Evolutionary conservation across 2,113 vertebrate genomes (phyloP).

Genomic region (Phainopepla nitens): DNA sequence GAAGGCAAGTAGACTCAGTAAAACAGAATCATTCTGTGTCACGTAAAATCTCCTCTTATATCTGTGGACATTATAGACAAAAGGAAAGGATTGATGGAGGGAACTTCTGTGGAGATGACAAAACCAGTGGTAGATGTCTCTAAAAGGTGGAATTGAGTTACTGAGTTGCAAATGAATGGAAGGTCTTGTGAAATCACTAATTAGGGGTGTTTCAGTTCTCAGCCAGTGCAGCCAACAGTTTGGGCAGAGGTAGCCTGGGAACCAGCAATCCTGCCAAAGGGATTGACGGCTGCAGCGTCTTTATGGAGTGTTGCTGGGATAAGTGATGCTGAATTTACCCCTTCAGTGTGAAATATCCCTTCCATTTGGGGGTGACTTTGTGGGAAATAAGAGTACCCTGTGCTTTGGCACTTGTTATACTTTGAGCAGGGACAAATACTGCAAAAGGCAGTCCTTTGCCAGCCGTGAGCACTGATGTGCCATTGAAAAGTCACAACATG

Average conservation of each 20-base stretch:
- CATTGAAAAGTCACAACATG: not conserved
- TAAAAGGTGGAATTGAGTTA: not conserved
- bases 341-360: not conserved
- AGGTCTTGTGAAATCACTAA: not conserved
- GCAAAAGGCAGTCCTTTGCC: not conserved
- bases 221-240: not conserved
- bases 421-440: not conserved
- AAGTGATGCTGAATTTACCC: not conserved
- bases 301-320: not conserved
- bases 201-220: not conserved
- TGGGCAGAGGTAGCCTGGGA: not conserved
- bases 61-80: not conserved
- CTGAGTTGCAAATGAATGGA: not conserved
- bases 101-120: not conserved
- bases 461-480: not conserved
- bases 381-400: not conserved
- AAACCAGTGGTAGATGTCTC: not conserved
- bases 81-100: not conserved
- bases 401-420: not conserved
- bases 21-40: not conserved
- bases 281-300: not conserved
- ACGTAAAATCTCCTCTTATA: not conserved
- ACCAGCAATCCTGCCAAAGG: not conserved
- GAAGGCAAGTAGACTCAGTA: not conserved
- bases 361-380: not conserved